Evolutionary conservation across 1,140 invertebrate species (phyloP), one percentile per base, ranked within the genome.

Genomic region (Drosophila rufa): DNA sequence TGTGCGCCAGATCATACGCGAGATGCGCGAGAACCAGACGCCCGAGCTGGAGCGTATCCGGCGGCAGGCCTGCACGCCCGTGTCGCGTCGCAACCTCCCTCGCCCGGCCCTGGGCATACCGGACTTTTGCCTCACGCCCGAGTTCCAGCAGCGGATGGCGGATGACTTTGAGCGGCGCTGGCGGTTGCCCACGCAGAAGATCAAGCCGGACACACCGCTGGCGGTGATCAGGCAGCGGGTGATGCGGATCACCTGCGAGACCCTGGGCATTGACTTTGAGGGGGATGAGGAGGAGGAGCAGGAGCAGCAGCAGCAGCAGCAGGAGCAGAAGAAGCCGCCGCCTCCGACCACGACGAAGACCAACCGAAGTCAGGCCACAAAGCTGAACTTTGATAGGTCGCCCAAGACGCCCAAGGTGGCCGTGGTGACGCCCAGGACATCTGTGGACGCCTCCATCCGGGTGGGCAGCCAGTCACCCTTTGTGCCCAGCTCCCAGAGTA

Each of bases 91-190:
- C 4, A 47, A 78, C 7, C 11, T 58, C 0, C 50, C 69, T 1
- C 69, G 64, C 0, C 81, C 80, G 0, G 67, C 78, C 0, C 84
- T 86, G 0, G 91, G 87, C 2, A 92, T 92, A 60, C 91, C 91
- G 0, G 81, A 92, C 50, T 92, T 92, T 46, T 92, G 91, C 9
- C 74, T 90, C 0, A 92, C 91, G 0, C 91, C 91, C 0, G 91
- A 92, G 55, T 92, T 85, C 47, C 81, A 92, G 69, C 82, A 89
- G 43, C 80, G 91, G 27, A 92, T 92, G 91, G 90, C 87, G 19
- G 91, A 92, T 27, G 89, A 83, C 22, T 91, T 92, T 33, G 91
- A 92, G 59, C 74, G 83, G 1, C 80, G 91, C 27, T 92, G 91
- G 91, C 91, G 89, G 19, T 61, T 92, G 51, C 91, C 91, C 25